Evolutionary conservation across 1,140 invertebrate genomes (phyloP).

Genomic region (Stratiolaelaps scimitus): DNA sequence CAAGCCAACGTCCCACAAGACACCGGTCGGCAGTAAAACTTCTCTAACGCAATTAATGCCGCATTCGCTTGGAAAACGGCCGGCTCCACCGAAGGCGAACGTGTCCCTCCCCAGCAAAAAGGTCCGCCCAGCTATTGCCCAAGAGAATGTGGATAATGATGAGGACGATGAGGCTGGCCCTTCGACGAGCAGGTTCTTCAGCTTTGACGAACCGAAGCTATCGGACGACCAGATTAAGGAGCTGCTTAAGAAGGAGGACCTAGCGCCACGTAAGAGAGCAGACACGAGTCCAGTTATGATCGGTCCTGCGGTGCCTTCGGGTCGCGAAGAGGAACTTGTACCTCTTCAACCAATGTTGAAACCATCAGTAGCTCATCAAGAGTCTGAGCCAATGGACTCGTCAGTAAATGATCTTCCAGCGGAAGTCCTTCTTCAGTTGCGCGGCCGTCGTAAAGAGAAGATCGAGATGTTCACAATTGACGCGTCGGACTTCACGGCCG

Average conservation of each 20-base stretch:
- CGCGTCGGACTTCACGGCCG: slow-evolving; percentile 9
- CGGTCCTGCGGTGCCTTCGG: neutral
- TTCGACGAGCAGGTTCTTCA: neutral
- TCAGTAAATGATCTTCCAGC: neutral
- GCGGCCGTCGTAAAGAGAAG: slow-evolving; percentile 13
- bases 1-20: neutral
- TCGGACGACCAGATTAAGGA: slow-evolving; percentile 20
- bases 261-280: neutral
- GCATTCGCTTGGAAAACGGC: neutral
- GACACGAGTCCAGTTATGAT: neutral
- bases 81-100: neutral
- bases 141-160: neutral
- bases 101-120: neutral
- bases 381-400: too few relatives aligned
- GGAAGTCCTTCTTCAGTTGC: neutral
- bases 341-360: neutral
- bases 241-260: neutral
- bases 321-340: neutral
- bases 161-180: neutral
- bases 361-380: neutral
- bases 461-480: slow-evolving; percentile 22
- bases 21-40: neutral
- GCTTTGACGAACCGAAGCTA: slow-evolving; percentile 22
- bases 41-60: neutral
- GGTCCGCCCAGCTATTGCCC: neutral